These are phyloP conservation scores for Thomomys bottae DNA, from an alignment of 2,113 vertebrate species.

Conservation along the genomic window DNA sequence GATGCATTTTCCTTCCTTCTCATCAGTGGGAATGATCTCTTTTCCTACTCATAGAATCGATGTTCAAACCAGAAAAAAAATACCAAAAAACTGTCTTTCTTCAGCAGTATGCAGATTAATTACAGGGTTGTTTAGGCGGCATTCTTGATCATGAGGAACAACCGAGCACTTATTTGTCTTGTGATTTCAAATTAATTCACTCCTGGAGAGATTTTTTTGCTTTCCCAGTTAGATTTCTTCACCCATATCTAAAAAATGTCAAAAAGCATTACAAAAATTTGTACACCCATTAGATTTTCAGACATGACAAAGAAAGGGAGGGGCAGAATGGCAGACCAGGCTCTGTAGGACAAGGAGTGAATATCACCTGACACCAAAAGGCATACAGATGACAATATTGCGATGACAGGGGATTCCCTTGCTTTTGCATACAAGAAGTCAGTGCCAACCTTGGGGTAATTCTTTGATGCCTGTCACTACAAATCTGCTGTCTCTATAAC, in stretches of 20 bases:
- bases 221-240: constrained; percentile 78
- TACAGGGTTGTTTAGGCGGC: constrained; percentile 86
- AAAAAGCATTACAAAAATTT: constrained; percentile 64
- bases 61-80: constrained; percentile 71
- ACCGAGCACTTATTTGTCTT: constrained; percentile 67
- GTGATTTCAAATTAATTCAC: constrained; percentile 81
- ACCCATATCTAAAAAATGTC: constrained; percentile 77
- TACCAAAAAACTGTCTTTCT: constrained; percentile 81
- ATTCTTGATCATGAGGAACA: constrained; percentile 77
- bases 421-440: constrained; percentile 75
- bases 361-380: constrained; percentile 71
- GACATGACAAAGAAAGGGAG: constrained; percentile 71
- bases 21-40: constrained; percentile 80
- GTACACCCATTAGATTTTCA: constrained; percentile 77
- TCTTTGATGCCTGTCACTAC: constrained; percentile 71
- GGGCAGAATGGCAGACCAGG: constrained; percentile 69
- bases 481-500: constrained; percentile 68
- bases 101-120: constrained; percentile 78
- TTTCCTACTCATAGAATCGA: constrained; percentile 79
- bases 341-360: constrained; percentile 65
- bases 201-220: constrained; percentile 63
- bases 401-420: constrained; percentile 77
- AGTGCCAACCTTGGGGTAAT: constrained; percentile 54
- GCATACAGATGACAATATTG: constrained; percentile 64
- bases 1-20: constrained; percentile 77